phyloP scores from a whole-genome alignment of 2,888 invertebrate genomes.

The Eristalis intricaria region DNA sequence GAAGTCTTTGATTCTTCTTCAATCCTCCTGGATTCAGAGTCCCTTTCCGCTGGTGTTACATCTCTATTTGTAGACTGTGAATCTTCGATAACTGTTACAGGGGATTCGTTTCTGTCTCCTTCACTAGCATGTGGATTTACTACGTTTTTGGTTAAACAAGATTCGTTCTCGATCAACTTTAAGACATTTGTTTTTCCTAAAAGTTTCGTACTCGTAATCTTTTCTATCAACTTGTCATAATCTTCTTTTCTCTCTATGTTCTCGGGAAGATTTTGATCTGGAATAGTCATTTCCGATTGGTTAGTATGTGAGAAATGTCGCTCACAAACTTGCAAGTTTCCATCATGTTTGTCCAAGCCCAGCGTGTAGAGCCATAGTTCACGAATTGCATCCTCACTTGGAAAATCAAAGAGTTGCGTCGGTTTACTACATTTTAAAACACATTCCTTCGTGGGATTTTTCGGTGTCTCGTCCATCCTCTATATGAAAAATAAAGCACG shows the following conservation, averaged over 20 bases:
- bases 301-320: slow-evolving; percentile 26
- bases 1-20: too few species aligned
- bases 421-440: slow-evolving; percentile 2
- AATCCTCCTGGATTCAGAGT: too few species aligned
- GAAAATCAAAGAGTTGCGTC: not conserved
- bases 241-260: not conserved
- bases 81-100: too few species aligned
- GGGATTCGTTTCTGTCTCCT: too few species aligned
- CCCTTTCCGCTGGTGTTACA: too few species aligned
- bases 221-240: not conserved
- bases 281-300: slow-evolving; percentile 7
- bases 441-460: not conserved
- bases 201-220: too few species aligned
- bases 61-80: too few species aligned
- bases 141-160: not conserved
- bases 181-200: too few species aligned
- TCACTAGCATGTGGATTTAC: too few species aligned
- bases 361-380: slow-evolving; percentile 24
- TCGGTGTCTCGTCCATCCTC: too few species aligned
- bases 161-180: not conserved
- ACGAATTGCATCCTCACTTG: not conserved
- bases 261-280: slow-evolving; percentile 24
- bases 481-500: too few species aligned
- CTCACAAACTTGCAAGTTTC: slow-evolving; percentile 5
- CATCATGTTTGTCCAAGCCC: not conserved